phyloP scores from a whole-genome alignment of 2,888 invertebrate genomes.

The Oscheius sp. region DNA sequence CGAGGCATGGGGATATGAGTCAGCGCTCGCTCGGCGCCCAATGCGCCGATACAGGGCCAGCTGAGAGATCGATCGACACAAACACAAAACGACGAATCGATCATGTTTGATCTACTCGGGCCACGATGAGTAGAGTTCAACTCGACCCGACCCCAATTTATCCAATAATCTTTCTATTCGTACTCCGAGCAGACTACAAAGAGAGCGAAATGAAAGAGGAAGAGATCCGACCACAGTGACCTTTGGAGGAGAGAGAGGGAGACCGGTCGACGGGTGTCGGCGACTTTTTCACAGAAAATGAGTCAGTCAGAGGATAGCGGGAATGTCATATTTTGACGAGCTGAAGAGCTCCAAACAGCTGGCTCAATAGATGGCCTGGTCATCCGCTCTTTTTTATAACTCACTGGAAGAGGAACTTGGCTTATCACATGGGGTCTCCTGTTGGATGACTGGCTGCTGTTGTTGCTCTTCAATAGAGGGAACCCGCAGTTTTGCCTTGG shows the following conservation, averaged over 20 bases:
- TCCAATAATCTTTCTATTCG: not conserved
- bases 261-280: conserved; percentile 1
- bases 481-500: conserved; percentile 16
- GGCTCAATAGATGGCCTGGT: too few species aligned
- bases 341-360: too few species aligned
- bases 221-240: not conserved
- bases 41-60: conserved; percentile 31
- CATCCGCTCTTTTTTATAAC: not conserved
- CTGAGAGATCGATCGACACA: conserved; percentile 31
- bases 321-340: too few species aligned
- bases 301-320: not conserved
- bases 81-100: conserved; percentile 17
- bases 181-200: not conserved
- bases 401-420: not conserved
- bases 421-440: not conserved
- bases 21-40: conserved; percentile 22
- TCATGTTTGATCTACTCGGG: conserved; percentile 26
- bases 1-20: conserved; percentile 19
- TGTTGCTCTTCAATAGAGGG: conserved; percentile 17
- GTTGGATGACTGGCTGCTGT: not conserved
- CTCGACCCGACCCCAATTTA: not conserved
- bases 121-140: not conserved
- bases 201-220: not conserved
- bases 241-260: not conserved
- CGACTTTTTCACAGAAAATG: conserved; percentile 7